Conservation (phyloP, 2,888 invertebrate species). For the Schrankia costaestrigalis region DNA sequence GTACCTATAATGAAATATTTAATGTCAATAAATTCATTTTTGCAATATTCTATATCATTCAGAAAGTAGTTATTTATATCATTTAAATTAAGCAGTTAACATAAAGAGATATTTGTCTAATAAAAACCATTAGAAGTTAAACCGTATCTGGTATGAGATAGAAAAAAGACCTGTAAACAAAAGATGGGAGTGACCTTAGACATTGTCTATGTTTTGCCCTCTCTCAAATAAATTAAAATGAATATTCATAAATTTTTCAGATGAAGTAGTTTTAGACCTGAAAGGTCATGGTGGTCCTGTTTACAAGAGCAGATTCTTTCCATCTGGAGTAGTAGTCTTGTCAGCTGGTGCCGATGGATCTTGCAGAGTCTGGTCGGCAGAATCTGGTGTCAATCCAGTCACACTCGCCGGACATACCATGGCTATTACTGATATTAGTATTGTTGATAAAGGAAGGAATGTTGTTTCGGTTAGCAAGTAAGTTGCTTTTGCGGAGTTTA, state of each 20-base stretch:
- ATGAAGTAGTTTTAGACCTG: slow-evolving; percentile 68
- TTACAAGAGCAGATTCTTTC: slow-evolving; percentile 85
- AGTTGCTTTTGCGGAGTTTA: slow-evolving; percentile 18
- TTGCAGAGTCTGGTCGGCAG: slow-evolving; percentile 85
- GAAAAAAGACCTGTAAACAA: too few species aligned
- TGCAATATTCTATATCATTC: too few species aligned
- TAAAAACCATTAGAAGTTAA: too few species aligned
- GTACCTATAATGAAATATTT: too few species aligned
- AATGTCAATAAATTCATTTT: too few species aligned
- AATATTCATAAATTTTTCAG: slow-evolving; percentile 33
- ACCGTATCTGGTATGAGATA: too few species aligned
- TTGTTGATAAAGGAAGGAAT: slow-evolving; percentile 85
- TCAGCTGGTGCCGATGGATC: slow-evolving; percentile 86
- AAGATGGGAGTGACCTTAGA: too few species aligned
- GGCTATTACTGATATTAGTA: slow-evolving; percentile 82
- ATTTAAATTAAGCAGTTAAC: too few species aligned
- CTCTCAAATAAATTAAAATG: background rate
- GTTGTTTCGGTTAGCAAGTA: slow-evolving; percentile 85
- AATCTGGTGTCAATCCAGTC: slow-evolving; percentile 84
- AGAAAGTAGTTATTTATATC: too few species aligned
- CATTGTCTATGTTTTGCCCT: too few species aligned
- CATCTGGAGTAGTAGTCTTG: slow-evolving; percentile 84
- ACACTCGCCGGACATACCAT: slow-evolving; percentile 84
- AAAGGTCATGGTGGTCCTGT: slow-evolving; percentile 85
- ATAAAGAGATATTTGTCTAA: too few species aligned